These are phyloP conservation scores for Junco hyemalis DNA, from an alignment of 2,113 vertebrate genomes.

Conservation along the genomic window DNA sequence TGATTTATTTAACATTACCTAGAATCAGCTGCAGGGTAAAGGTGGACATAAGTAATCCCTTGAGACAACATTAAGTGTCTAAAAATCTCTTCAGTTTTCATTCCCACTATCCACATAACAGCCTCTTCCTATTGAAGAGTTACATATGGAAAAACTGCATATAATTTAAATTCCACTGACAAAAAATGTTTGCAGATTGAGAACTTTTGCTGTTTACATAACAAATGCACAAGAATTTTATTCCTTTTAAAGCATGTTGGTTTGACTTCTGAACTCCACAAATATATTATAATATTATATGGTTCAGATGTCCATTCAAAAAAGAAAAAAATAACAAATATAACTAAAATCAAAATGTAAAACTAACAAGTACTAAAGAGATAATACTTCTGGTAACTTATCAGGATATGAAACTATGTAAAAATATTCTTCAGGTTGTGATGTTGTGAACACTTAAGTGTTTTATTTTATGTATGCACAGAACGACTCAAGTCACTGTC, in stretches of 20 bases:
- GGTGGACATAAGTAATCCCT: neutral
- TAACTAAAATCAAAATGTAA: neutral
- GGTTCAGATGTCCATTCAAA: neutral
- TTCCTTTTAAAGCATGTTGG: neutral
- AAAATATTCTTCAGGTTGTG: neutral
- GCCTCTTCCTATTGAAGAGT: neutral
- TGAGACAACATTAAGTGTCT: neutral
- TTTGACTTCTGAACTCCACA: neutral
- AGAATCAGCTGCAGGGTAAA: neutral
- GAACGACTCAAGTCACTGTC: neutral
- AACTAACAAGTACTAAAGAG: neutral
- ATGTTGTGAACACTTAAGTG: neutral
- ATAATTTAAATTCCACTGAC: neutral
- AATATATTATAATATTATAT: neutral
- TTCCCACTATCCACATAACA: neutral
- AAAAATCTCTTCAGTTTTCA: neutral
- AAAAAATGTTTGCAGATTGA: neutral
- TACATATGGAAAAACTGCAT: neutral
- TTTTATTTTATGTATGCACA: neutral
- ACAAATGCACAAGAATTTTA: neutral
- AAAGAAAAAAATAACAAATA: neutral
- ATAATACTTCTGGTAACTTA: neutral
- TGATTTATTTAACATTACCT: neutral
- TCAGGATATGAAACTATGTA: neutral
- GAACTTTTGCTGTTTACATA: neutral